phyloP scores from a whole-genome alignment of 2,113 vertebrate species.

The Thymallus thymallus region DNA sequence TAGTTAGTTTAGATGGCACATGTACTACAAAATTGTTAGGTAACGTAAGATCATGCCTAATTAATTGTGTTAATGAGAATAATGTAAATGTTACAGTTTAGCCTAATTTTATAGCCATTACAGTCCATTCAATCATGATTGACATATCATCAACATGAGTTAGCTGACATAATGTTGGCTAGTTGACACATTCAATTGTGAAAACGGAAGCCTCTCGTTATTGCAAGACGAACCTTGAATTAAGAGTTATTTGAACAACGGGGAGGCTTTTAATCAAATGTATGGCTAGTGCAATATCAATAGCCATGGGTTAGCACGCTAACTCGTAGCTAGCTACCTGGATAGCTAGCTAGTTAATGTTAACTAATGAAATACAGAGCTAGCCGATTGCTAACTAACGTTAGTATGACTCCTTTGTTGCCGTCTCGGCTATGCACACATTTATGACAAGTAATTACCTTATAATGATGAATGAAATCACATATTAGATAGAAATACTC shows the following conservation, averaged over 20 bases:
- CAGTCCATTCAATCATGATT: too few species aligned
- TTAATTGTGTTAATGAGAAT: neutral
- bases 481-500: conserved; percentile 60
- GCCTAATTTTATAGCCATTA: too few species aligned
- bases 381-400: conserved; percentile 18
- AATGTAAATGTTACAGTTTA: neutral
- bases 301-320: neutral
- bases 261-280: neutral
- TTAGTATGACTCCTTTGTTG: conserved; percentile 73
- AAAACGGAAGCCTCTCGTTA: neutral
- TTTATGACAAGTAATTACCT: conserved; percentile 20
- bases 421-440: conserved; percentile 50
- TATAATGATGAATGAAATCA: conserved; percentile 17
- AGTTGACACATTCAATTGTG: neutral
- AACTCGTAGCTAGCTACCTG: conserved; percentile 32
- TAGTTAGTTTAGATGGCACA: too few species aligned
- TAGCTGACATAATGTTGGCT: neutral
- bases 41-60: neutral
- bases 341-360: conserved; percentile 41
- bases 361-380: conserved; percentile 53
- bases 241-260: neutral
- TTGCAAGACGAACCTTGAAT: neutral
- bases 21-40: neutral
- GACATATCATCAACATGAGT: too few species aligned
- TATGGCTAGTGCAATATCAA: neutral